Evolutionary conservation across 92 coral and sea anemone species (phyloP).

Genomic region (Parazoanthus darwini): DNA sequence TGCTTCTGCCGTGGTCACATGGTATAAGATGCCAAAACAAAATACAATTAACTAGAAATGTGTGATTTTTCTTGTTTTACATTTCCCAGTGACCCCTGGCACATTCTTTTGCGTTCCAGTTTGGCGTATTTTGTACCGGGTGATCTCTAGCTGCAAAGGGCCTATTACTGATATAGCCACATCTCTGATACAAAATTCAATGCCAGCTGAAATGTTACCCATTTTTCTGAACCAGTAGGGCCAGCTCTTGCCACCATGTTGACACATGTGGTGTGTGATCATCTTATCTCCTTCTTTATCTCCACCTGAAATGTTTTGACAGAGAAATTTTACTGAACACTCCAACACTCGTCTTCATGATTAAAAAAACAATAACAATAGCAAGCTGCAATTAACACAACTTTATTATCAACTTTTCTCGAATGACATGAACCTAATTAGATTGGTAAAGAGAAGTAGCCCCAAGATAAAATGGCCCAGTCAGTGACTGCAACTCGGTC

Average conservation of each 20-base stretch:
- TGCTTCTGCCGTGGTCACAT: too few relatives aligned
- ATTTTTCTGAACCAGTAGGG: slow-evolving; percentile 99
- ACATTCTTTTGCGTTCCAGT: too few relatives aligned
- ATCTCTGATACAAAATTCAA: background rate
- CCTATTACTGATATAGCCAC: background rate
- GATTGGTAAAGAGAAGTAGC: background rate
- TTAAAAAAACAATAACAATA: too few relatives aligned
- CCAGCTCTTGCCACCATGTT: slow-evolving; percentile 99
- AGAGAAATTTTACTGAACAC: background rate
- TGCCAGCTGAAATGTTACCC: slow-evolving; percentile 55
- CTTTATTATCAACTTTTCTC: background rate
- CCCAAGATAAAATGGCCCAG: background rate
- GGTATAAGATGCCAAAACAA: too few relatives aligned
- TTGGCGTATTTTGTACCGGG: too few relatives aligned
- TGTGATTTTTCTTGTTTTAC: too few relatives aligned
- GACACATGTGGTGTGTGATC: slow-evolving; percentile 86
- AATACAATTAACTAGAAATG: too few relatives aligned
- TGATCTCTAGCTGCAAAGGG: too few relatives aligned
- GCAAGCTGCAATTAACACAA: background rate
- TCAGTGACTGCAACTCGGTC: background rate
- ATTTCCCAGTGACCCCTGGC: too few relatives aligned
- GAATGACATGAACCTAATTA: background rate
- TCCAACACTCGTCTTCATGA: too few relatives aligned
- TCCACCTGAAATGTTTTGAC: slow-evolving; percentile 39
- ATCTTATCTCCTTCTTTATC: slow-evolving; percentile 94